Base-by-base conservation (phyloP, 1,140 invertebrate genomes). In the Ectropis grisescens region DNA sequence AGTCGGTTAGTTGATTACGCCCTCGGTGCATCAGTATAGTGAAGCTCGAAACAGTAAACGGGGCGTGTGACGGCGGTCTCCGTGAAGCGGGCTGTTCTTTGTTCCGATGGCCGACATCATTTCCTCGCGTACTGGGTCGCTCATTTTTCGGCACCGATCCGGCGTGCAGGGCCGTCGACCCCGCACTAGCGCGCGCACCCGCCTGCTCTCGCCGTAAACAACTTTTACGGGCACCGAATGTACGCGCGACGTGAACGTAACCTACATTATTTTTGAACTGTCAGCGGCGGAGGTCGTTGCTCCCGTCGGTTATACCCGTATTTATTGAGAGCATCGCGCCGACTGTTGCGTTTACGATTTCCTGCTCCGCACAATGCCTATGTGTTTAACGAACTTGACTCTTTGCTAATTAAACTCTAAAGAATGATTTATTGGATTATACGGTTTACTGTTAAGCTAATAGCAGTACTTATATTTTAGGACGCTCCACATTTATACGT, bases 251-350 rank as follows among this genome's bases (percentile, higher is more conserved):
- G 59, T 68, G 71, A 78, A 68, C 76, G 72, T 81, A 78, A 78
- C 76, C 76, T 55, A 78, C 72, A 76, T 81, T 65, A 76, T 69
- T 78, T 78, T 78, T 72, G 69, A 81, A 81, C 72, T 76, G 76
- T 78, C 72, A 71, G 76, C 65, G 66, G 49, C 56, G 57, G 64
- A 68, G 76, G 67, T 76, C 75, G 56, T 67, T 71, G 72, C 68
- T 57, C 72, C 54, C 36, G 45, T 48, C 58, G 53, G 60, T 55
- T 48, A 61, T 65, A 57, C 4, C 9, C 4, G 4, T 65, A 53
- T 65, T 70, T 69, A 71, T 69, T 69, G 69, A 62, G 68, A 75
- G 61, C 67, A 65, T 68, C 64, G 55, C 58, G 34, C 45, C 41
- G 41, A 42, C 39, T 41, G 39, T 51, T 44, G 42, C 33, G 32